A percentile compares a stretch with the other conserved stretches of the same genome.
Evolutionary conservation across 2,797 vertebrate species (phyloP).

Genomic region (Crenuchus spilurus): DNA sequence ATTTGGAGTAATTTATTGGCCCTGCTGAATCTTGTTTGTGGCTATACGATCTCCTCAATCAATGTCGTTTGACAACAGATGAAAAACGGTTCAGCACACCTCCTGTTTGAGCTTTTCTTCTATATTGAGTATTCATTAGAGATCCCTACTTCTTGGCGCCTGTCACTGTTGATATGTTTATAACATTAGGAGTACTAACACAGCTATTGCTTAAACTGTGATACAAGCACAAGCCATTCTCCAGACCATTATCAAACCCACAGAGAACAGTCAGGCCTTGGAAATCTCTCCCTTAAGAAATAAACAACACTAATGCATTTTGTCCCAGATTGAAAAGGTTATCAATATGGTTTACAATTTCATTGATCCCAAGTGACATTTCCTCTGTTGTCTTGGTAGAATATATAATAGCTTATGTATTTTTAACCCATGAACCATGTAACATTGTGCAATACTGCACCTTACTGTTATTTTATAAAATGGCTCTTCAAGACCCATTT

Average conservation of each 20-base stretch:
- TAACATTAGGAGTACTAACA: constrained; percentile 5
- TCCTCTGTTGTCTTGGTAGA: neutral
- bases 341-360: constrained; percentile 1
- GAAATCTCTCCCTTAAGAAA: neutral
- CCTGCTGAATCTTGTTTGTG: constrained; percentile 23
- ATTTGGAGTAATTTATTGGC: constrained; percentile 49
- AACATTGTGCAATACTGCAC: neutral
- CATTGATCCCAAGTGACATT: constrained; percentile 2
- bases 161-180: constrained; percentile 20
- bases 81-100: constrained; percentile 15
- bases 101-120: constrained; percentile 21
- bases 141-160: constrained; percentile 6
- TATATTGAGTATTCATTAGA: constrained; percentile 32
- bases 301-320: neutral
- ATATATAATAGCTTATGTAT: neutral
- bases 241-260: neutral
- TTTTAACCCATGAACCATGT: neutral
- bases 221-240: constrained; percentile 16
- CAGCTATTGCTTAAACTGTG: neutral
- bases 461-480: neutral
- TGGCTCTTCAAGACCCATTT: no score
- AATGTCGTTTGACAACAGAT: constrained; percentile 39
- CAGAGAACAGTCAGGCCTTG: constrained; percentile 1
- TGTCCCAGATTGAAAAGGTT: constrained; percentile 9
- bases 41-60: constrained; percentile 43